These are phyloP conservation scores for Spilosoma lubricipeda DNA, from an alignment of 2,888 invertebrate species.

Conservation along the genomic window DNA sequence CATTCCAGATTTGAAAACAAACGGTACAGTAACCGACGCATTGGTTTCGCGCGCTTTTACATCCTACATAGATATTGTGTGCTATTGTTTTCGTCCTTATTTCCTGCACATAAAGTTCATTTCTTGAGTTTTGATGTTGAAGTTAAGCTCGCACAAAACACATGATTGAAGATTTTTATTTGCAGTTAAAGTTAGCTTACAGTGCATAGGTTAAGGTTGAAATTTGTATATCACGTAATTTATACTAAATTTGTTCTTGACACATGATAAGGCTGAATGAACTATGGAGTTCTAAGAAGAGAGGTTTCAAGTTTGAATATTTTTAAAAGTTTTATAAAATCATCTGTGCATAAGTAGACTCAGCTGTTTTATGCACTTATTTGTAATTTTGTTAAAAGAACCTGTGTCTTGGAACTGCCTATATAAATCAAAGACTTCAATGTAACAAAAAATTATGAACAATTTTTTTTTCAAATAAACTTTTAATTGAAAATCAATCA, in stretches of 20 bases:
- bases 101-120: not conserved
- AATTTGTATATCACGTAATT: not conserved
- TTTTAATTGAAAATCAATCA: not conserved
- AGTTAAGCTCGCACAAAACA: constrained; percentile 15
- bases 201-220: not conserved
- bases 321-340: not conserved
- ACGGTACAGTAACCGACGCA: constrained; percentile 57
- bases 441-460: not conserved
- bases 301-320: constrained; percentile 22
- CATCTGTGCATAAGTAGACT: constrained; percentile 1
- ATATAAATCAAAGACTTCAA: not conserved
- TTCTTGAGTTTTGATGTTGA: not conserved
- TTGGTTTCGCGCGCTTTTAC: constrained; percentile 52
- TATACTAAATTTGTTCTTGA: constrained; percentile 3
- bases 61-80: constrained; percentile 23
- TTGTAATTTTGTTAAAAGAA: not conserved
- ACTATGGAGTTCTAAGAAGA: constrained; percentile 46
- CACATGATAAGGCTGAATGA: constrained; percentile 44
- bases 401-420: not conserved
- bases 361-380: constrained; percentile 10
- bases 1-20: constrained; percentile 73
- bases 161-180: constrained; percentile 17
- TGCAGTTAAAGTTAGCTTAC: not conserved
- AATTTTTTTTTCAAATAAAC: not conserved
- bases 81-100: constrained; percentile 17